Base-by-base conservation (phyloP, 1,140 invertebrate genomes). In the Drosophila eugracilis region DNA sequence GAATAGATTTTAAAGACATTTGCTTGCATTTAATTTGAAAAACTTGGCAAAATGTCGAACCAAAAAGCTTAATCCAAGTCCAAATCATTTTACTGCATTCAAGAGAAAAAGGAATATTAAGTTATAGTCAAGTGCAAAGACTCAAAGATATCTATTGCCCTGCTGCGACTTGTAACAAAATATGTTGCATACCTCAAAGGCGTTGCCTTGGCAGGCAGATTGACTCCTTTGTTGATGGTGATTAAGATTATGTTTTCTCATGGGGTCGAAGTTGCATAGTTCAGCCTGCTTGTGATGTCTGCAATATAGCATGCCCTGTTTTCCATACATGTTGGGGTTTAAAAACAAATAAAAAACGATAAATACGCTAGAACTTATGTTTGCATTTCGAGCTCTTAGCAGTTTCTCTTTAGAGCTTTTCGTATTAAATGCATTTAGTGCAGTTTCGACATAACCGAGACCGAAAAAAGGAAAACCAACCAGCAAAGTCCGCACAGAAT, bases 361-460 rank as follows among this genome's bases (percentile, higher is more conserved):
- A 55, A 55, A 58, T 44, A 39, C 37, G 9, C 24, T 41, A 2
- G 6, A 19, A 15, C 15, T n/a, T 21, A 30, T 62, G 30, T 48
- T 37, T 22, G 60, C 37, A 47, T 45, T 47, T 14, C 22, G 5
- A 21, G 21, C 9, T 59, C 52, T 28, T 19, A 26, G 45, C 32
- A 37, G 17, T 59, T 59, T 49, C 41, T 37, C 57, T 65, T 47
- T 48, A 17, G 30, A 49, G 69, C 21, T 69, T 34, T 32, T 32
- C 34, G 57, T 39, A 54, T 50, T 62, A 73, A 73, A 42, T 26
- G 49, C 71, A 67, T 75, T 55, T 62, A 57, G 70, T 73, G 60
- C 42, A 73, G 36, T 76, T 80, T 76, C 59, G 54, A 75, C 54
- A 62, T 39, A 71, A 70, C 59, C 53, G 75, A 81, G 59, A 22